Percentiles rank a stretch among this genome's conserved stretches.
Conservation (phyloP, 2,888 invertebrate genomes). For the Scelioninae gen. 1 region DNA sequence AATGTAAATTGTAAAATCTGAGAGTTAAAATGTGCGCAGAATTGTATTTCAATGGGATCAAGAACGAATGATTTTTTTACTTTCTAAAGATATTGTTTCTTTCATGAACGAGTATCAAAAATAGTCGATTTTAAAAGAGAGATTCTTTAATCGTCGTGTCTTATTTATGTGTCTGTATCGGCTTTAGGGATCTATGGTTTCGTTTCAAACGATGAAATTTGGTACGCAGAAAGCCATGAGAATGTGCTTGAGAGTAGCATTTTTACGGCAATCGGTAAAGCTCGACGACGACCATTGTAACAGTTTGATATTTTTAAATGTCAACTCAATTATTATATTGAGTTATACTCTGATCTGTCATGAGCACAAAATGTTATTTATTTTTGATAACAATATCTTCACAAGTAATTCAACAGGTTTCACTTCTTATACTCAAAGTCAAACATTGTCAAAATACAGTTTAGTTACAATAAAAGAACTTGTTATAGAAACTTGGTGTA, state of each 20-base stretch:
- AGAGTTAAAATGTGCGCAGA: too few species aligned
- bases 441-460: too few species aligned
- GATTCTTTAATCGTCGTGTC: slow-evolving; percentile 37
- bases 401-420: not conserved
- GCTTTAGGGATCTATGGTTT: slow-evolving; percentile 42
- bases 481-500: too few species aligned
- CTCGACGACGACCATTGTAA: slow-evolving; percentile 18
- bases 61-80: not conserved
- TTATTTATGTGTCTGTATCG: slow-evolving; percentile 37
- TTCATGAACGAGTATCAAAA: slow-evolving; percentile 13
- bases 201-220: slow-evolving; percentile 40
- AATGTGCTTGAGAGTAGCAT: slow-evolving; percentile 19
- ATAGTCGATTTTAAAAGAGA: slow-evolving; percentile 38
- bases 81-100: not conserved
- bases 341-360: not conserved
- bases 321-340: slow-evolving; percentile 4
- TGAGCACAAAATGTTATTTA: slow-evolving; percentile 3
- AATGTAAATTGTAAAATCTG: too few species aligned
- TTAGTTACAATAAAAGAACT: too few species aligned
- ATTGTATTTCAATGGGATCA: not conserved
- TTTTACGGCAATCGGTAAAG: slow-evolving; percentile 29
- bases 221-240: slow-evolving; percentile 25
- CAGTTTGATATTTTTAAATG: slow-evolving; percentile 30
- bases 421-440: not conserved
- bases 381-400: not conserved